phyloP scores from a whole-genome alignment of 2,797 vertebrate genomes.

The Muscicapa striata region DNA sequence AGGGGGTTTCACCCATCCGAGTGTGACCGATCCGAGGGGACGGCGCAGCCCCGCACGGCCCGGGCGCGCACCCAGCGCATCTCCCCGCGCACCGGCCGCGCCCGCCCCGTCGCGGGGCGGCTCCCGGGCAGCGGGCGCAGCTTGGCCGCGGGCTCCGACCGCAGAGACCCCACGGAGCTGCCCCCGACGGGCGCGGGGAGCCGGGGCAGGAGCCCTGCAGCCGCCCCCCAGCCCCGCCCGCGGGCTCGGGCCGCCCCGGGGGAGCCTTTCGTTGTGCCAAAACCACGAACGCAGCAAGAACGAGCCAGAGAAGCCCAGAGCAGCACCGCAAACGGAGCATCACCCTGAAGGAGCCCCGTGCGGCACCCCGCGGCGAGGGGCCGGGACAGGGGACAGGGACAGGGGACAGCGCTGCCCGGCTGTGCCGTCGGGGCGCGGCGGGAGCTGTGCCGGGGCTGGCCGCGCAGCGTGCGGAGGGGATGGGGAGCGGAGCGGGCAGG shows the following conservation, averaged over 20 bases:
- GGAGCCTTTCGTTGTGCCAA: neutral
- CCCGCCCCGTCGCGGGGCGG: neutral
- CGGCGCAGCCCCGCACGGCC: neutral
- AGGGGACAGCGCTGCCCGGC: no score
- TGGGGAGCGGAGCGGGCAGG: neutral
- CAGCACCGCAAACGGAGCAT: neutral
- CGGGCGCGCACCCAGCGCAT: neutral
- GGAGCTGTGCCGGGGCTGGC: neutral
- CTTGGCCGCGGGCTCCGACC: neutral
- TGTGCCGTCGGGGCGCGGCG: neutral
- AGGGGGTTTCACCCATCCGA: neutral
- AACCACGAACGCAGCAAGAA: neutral
- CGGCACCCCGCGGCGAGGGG: no score
- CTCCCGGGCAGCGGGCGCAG: accelerated
- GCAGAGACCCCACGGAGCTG: neutral
- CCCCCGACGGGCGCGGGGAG: neutral
- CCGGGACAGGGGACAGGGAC: no score
- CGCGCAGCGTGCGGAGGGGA: neutral
- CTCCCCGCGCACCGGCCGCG: neutral
- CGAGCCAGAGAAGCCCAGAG: neutral
- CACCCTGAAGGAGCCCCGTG: neutral
- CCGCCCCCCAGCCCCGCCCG: neutral
- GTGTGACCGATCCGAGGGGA: accelerated
- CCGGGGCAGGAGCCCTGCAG: neutral
- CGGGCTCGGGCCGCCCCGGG: neutral